Evolutionary conservation across 2,113 vertebrate genomes (phyloP), one percentile per base, ranked within the genome.

Genomic region (Colius striatus): DNA sequence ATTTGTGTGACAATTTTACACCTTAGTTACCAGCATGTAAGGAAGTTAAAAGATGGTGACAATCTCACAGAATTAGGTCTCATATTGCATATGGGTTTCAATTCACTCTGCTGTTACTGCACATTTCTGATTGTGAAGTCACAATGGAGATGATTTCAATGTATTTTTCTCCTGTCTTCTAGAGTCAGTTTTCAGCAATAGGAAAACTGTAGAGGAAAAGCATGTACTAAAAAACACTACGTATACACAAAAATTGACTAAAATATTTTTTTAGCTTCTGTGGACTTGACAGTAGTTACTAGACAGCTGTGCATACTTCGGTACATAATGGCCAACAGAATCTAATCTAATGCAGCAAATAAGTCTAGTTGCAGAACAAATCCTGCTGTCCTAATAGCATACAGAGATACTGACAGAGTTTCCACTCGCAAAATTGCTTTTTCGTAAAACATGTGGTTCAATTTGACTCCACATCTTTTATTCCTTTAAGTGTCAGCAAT

Each of bases 371-470:
- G 41, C 47, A 92, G 81, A 92, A 83, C 57, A 89, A 85, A 83
- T 80, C 84, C 71, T 88, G 60, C 75, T 93, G 71, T 92, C 78
- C 34, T 91, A 88, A 96, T 86, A 88, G 78, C 48, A 88, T 51
- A 83, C 51, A 95, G 51, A 92, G 78, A 91, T 92, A 91, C 66
- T 92, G 90, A 96, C 82, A 95, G 91, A 96, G 50, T 83, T 96
- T 94, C 89, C 48, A 76, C 94, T 90, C 70, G 55, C 80, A 71
- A 95, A 95, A 87, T 88, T 95, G 75, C 51, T 92, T 95, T 95
- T 83, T 91, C 71, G 76, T 76, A 92, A 91, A 79, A 43, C 58
- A 55, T 85, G 73, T 66, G 63, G 78, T 88, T 93, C 87, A 85
- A 45, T 87, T 77, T 93, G 75, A 23, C 55, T 86, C 30, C 6